Conservation (phyloP, 64 coral and sea anemone genomes). For the Stichodactyla mertensii region DNA sequence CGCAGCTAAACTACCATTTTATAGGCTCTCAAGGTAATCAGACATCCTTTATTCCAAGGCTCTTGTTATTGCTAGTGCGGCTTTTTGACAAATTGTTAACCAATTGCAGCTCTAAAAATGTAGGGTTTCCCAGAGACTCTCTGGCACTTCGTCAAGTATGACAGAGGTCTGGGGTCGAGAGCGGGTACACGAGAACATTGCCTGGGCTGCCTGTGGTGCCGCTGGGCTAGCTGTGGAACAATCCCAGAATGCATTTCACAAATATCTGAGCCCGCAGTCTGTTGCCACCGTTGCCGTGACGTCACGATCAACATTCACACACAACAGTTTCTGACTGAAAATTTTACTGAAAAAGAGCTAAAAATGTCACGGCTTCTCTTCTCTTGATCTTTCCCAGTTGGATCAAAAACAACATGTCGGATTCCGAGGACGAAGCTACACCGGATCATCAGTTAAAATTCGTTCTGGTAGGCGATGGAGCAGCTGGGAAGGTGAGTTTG, state of each 20-base stretch:
- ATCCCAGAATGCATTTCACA: not conserved
- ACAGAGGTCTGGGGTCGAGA: too few relatives aligned
- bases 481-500: conserved; percentile 77
- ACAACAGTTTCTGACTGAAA: not conserved
- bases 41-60: too few relatives aligned
- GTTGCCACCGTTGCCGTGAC: conserved; percentile 42
- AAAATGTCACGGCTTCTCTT: not conserved
- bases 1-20: too few relatives aligned
- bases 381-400: conserved; percentile 7
- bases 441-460: conserved; percentile 95
- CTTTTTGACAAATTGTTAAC: too few relatives aligned
- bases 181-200: not conserved
- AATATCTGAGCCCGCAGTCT: conserved; percentile 27
- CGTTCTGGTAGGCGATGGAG: conserved; percentile 93
- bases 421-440: conserved; percentile 87
- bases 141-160: too few relatives aligned
- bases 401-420: conserved; percentile 60
- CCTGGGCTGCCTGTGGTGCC: too few relatives aligned
- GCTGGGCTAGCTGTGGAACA: not conserved
- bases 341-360: not conserved
- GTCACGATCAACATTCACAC: conserved; percentile 53
- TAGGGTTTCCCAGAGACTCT: too few relatives aligned
- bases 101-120: too few relatives aligned
- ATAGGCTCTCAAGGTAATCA: too few relatives aligned
- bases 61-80: too few relatives aligned